Base-by-base conservation (phyloP, 2,888 invertebrate species). In the Drosophila birchii region DNA sequence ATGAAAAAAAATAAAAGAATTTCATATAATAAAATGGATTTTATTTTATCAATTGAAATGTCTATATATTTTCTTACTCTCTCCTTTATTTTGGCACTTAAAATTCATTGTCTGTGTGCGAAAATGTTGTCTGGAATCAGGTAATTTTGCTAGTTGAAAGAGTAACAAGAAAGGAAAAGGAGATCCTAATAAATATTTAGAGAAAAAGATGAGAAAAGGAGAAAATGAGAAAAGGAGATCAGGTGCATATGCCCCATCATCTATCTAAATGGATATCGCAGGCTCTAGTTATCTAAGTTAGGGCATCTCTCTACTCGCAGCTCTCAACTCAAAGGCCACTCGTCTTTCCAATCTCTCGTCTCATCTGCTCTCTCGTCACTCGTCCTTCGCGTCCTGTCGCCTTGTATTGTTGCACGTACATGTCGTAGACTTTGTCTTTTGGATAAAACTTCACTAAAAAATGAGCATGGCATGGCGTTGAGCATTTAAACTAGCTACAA, bases 401-500 rank as follows among this genome's bases (percentile, higher is more conserved):
- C 43, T 47, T 81, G 80, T 85, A 87, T 86, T 87, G 85, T 78
- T 87, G 87, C 89, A 86, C 89, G 89, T 86, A 89, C 89, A 87
- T 75, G 87, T 81, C 89, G 89, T 86, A 86, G 87, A 87, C 80
- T 78, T 88, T 70, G 71, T 72, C 71, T 78, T 85, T 81, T 57
- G 61, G 88, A 88, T 88, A 88, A 86, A 86, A 86, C 86, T 86
- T 89, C 86, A 86, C 88, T 86, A 86, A 86, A 86, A 86, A 86
- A 86, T 89, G 86, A 89, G 86, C 83, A 78, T 79, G 77, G 82
- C 89, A 89, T 61, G 78, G 86, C 86, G 86, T 87, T 85, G 89
- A 89, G 86, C 86, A 86, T 86, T 86, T 86, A 87, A 86, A 86
- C 86, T 86, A 86, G 89, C 89, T 89, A 88, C 84, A 84, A 88